Evolutionary conservation across 2,888 invertebrate genomes (phyloP).

Genomic region (Epinotia ramella): DNA sequence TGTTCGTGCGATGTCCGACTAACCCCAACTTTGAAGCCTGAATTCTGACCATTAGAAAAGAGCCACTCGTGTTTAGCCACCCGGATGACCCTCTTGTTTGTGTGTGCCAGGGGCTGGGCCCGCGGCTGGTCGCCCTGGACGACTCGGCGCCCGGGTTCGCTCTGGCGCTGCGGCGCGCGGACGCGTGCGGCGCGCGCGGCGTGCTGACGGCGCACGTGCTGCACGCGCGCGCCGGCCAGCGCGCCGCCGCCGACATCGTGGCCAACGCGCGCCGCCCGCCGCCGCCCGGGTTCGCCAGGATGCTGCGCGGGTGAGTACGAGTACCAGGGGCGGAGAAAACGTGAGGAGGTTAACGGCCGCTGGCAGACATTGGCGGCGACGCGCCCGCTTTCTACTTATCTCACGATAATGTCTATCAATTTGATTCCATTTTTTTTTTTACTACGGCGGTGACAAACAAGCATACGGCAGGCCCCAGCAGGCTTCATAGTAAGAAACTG

Average conservation of each 20-base stretch:
- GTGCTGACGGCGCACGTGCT: slow-evolving; percentile 97
- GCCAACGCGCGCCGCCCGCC: slow-evolving; percentile 91
- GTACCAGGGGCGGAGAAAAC: too few relatives aligned
- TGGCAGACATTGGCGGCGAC: neutral
- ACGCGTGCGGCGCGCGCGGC: slow-evolving; percentile 94
- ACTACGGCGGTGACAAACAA: too few relatives aligned
- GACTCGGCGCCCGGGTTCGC: slow-evolving; percentile 89
- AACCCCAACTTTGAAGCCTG: too few relatives aligned
- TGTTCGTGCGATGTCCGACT: too few relatives aligned
- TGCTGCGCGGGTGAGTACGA: slow-evolving; percentile 72
- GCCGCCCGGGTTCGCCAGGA: slow-evolving; percentile 85
- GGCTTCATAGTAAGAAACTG: too few relatives aligned
- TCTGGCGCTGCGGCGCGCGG: slow-evolving; percentile 92
- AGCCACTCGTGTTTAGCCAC: neutral
- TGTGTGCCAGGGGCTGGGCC: slow-evolving; percentile 61
- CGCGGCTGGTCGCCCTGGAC: slow-evolving; percentile 90
- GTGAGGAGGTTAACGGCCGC: too few relatives aligned
- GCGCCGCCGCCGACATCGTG: slow-evolving; percentile 91
- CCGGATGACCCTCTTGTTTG: neutral
- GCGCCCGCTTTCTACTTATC: neutral
- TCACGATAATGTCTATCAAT: neutral
- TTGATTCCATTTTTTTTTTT: too few relatives aligned
- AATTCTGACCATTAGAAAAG: too few relatives aligned
- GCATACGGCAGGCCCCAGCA: too few relatives aligned
- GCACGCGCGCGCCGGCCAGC: slow-evolving; percentile 95